These are phyloP conservation scores for Scaeva pyrastri DNA, from an alignment of 2,888 invertebrate species.

Conservation along the genomic window DNA sequence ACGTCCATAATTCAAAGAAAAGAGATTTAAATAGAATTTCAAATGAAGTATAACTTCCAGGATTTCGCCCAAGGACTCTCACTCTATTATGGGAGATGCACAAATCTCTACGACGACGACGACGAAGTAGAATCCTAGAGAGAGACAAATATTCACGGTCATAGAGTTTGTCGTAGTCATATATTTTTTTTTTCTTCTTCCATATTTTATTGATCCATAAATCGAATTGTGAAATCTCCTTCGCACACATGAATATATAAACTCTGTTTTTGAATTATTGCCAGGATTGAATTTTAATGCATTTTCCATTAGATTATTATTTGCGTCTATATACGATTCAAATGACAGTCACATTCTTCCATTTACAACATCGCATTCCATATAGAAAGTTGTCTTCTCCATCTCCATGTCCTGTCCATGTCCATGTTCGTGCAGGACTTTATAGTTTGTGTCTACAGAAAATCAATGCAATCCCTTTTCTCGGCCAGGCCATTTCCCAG, in stretches of 20 bases:
- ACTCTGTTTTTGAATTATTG: constrained; percentile 60
- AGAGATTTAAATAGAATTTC: constrained; percentile 41
- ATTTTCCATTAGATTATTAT: constrained; percentile 41
- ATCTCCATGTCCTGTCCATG: neutral
- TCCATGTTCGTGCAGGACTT: neutral
- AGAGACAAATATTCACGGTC: constrained; percentile 16
- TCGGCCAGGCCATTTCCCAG: constrained; percentile 24
- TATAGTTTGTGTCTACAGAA: neutral
- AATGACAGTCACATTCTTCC: constrained; percentile 41
- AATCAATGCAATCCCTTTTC: constrained; percentile 46
- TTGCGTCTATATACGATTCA: constrained; percentile 43
- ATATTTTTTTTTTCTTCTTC: neutral
- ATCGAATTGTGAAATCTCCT: constrained; percentile 46
- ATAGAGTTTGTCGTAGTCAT: constrained; percentile 36
- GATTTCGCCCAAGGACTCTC: constrained; percentile 2
- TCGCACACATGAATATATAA: constrained; percentile 12
- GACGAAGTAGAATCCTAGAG: too few species aligned
- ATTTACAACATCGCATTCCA: neutral
- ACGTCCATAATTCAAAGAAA: constrained; percentile 20
- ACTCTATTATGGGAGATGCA: neutral
- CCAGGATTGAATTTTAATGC: constrained; percentile 51
- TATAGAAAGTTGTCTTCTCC: too few species aligned
- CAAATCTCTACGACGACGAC: constrained; percentile 10
- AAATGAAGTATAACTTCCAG: constrained; percentile 19
- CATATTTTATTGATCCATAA: constrained; percentile 62